These are phyloP conservation scores for Apamea crenata DNA, from an alignment of 2,888 invertebrate species.

Conservation along the genomic window DNA sequence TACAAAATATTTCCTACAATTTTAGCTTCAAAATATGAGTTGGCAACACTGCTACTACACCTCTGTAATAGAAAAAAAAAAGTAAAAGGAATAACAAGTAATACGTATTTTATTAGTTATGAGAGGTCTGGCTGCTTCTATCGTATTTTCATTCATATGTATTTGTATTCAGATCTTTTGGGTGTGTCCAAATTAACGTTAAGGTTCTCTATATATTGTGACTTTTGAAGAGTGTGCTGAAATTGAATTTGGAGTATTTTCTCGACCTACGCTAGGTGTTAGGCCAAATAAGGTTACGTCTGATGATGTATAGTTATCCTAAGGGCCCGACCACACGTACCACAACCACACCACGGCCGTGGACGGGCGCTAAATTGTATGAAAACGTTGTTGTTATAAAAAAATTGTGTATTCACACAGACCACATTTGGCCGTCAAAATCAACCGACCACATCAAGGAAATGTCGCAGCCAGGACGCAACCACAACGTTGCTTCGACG, in stretches of 20 bases:
- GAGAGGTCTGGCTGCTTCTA: neutral
- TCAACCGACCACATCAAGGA: neutral
- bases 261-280: neutral
- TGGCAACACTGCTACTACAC: neutral
- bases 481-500: neutral
- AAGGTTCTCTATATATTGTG: neutral
- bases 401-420: neutral
- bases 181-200: conserved; percentile 9
- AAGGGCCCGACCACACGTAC: neutral
- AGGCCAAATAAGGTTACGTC: neutral
- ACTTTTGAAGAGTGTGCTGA: neutral
- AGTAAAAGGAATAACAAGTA: conserved; percentile 25
- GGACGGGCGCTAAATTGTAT: neutral
- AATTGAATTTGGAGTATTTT: conserved; percentile 17
- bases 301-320: no score
- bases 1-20: neutral
- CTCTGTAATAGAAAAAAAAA: conserved; percentile 23
- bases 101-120: conserved; percentile 7
- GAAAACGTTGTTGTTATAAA: neutral
- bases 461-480: neutral
- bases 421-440: neutral
- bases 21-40: neutral
- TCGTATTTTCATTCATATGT: neutral
- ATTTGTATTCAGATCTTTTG: neutral
- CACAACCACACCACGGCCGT: neutral